These are phyloP conservation scores for Forbesichthys papilliferus DNA, from an alignment of 2,113 vertebrate species.

Conservation along the genomic window DNA sequence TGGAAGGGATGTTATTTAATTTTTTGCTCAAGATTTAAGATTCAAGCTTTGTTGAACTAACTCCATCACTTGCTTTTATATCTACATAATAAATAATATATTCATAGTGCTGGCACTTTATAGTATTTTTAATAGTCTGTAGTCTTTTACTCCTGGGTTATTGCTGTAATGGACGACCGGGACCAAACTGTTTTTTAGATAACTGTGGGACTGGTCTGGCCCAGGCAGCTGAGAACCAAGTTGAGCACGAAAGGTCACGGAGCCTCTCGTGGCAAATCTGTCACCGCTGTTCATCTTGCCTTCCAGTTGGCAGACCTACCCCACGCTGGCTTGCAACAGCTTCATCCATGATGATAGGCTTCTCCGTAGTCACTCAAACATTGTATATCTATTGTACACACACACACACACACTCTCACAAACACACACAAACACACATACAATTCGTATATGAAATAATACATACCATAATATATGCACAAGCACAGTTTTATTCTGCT, in stretches of 20 bases:
- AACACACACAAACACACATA: background rate
- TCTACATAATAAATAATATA: no score
- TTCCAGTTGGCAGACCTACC: background rate
- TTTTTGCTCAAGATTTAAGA: no score
- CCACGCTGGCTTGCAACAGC: conserved; percentile 6
- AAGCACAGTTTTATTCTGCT: background rate
- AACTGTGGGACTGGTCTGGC: background rate
- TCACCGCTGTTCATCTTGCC: conserved; percentile 8
- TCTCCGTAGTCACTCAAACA: no score
- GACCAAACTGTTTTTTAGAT: background rate
- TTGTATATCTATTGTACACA: background rate
- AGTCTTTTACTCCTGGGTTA: background rate
- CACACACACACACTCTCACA: background rate
- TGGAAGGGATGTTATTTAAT: no score
- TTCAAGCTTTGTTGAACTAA: no score
- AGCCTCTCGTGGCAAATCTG: conserved; percentile 1
- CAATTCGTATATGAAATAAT: background rate
- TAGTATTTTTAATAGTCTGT: no score
- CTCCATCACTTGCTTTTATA: no score
- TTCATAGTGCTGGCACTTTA: no score
- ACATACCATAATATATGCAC: background rate
- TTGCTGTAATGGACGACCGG: background rate
- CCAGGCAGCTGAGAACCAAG: background rate
- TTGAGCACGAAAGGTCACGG: background rate
- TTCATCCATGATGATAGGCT: background rate